Base-by-base conservation (phyloP, 1,140 invertebrate genomes). In the Drosophila novamexicana region DNA sequence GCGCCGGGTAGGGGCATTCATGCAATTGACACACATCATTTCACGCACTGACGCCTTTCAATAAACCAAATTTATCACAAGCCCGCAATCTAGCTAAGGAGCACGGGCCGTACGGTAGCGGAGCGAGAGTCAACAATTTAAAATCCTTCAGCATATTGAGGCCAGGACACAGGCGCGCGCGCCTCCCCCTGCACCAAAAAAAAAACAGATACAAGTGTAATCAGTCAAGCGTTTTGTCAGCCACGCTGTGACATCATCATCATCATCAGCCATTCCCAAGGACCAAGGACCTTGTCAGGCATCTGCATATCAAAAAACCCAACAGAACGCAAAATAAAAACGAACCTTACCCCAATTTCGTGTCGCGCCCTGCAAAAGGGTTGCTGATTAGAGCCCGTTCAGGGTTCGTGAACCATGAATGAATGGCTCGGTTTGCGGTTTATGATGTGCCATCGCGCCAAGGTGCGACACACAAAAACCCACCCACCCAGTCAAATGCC, bases 1-100 rank as follows among this genome's bases (percentile, higher is more conserved):
- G 68, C 50, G 75, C 36, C 40, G 62, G 42, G 56, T 7, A 36
- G 58, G 67, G 56, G 54, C 58, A 81, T 65, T 79, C 78, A 84
- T 92, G 91, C 90, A 86, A 92, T 92, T 92, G 91, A 92, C 91
- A 92, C 91, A 92, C 91, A 92, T 92, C 91, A 92, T 92, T 92
- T 92, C 82, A 92, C 91, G 91, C 90, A 78, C 91, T 92, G 91
- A 83, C 91, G 91, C 91, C 85, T 91, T 90, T 92, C 90, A 92
- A 92, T 92, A 91, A 91, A 91, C 81, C 83, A 81, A 88, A 91
- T 90, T 91, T 88, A 91, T 89, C 77, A 88, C 80, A 79, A 77
- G 74, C 75, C 50, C 59, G 69, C 69, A 80, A 85, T 85, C 81
- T 50, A 68, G 40, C 52, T 5, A 14, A 54, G 62, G n/a, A 42